These are phyloP conservation scores for Syrrhaptes paradoxus DNA, from an alignment of 2,113 vertebrate species.

Conservation along the genomic window DNA sequence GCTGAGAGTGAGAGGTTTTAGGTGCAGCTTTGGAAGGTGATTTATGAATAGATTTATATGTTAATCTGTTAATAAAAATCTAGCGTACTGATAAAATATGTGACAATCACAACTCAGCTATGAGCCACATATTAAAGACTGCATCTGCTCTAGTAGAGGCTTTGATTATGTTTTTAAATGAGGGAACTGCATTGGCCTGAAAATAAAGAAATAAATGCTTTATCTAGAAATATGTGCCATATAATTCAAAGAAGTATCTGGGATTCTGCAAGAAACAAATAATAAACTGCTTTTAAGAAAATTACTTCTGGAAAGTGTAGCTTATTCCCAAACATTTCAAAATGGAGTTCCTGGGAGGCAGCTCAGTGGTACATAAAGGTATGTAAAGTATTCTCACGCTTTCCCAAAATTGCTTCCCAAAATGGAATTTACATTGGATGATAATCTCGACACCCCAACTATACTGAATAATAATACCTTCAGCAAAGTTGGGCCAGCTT, in stretches of 20 bases:
- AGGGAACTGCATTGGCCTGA: background rate
- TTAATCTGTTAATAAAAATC: slow-evolving; percentile 72
- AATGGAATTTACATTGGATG: slow-evolving; percentile 11
- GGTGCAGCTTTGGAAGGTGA: slow-evolving; percentile 44
- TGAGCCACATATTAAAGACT: slow-evolving; percentile 53
- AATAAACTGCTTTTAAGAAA: slow-evolving; percentile 28
- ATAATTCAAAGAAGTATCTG: slow-evolving; percentile 10
- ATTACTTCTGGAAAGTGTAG: slow-evolving; percentile 1
- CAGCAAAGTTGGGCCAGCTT: background rate
- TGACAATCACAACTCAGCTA: slow-evolving; percentile 54
- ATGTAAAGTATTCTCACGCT: background rate
- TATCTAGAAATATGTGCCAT: slow-evolving; percentile 4
- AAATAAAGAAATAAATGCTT: slow-evolving; percentile 51
- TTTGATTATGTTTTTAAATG: slow-evolving; percentile 47
- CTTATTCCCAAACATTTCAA: background rate
- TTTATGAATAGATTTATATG: slow-evolving; percentile 70
- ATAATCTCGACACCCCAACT: background rate
- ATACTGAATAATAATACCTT: background rate
- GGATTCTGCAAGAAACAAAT: slow-evolving; percentile 33
- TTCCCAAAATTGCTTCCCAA: background rate
- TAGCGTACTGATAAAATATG: slow-evolving; percentile 63
- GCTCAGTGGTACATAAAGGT: background rate
- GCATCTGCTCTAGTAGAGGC: slow-evolving; percentile 30
- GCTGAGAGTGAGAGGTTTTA: slow-evolving; percentile 40
- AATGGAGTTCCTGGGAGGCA: background rate